Conservation (phyloP, 1,140 invertebrate genomes). For the Drosophila ohnishii region DNA sequence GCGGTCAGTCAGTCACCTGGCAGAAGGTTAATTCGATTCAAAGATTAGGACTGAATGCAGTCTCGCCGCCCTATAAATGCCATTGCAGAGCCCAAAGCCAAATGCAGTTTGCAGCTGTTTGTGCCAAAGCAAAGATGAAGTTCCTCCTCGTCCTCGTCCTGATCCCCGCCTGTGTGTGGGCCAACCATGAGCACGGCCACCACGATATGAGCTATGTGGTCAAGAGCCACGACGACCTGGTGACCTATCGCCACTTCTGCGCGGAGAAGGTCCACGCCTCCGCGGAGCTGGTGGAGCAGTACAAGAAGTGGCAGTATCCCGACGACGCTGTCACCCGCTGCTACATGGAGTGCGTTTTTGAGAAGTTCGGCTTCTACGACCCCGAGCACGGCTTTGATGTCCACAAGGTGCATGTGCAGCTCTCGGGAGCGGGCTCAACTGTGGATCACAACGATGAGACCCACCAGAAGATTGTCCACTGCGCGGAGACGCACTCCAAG, state of each 20-base stretch:
- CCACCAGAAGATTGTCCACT: conserved; percentile 65
- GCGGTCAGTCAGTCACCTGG: conserved; percentile 38
- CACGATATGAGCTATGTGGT: conserved; percentile 58
- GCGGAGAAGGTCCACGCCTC: conserved; percentile 55
- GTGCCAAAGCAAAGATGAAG: conserved; percentile 43
- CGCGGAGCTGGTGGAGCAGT: conserved; percentile 64
- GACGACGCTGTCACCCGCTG: conserved; percentile 75
- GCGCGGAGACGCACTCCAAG: conserved; percentile 64
- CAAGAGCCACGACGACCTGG: conserved; percentile 68
- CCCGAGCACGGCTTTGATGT: conserved; percentile 72
- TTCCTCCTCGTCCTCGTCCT: conserved; percentile 40
- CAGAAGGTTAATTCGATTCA: conserved; percentile 30
- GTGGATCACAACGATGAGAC: conserved; percentile 67
- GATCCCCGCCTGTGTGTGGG: conserved; percentile 32
- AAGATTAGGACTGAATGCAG: background rate
- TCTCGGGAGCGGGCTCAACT: conserved; percentile 35
- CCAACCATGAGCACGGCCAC: conserved; percentile 36
- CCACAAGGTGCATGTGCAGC: conserved; percentile 73
- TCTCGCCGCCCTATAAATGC: conserved; percentile 54
- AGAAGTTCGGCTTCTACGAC: conserved; percentile 77
- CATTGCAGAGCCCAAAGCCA: conserved; percentile 20
- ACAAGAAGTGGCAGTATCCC: conserved; percentile 68
- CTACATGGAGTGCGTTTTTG: conserved; percentile 75
- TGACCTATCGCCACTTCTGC: conserved; percentile 57
- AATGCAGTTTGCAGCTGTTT: conserved; percentile 58